These are phyloP conservation scores for Geothlypis trichas DNA, from an alignment of 2,113 vertebrate genomes.

Conservation along the genomic window DNA sequence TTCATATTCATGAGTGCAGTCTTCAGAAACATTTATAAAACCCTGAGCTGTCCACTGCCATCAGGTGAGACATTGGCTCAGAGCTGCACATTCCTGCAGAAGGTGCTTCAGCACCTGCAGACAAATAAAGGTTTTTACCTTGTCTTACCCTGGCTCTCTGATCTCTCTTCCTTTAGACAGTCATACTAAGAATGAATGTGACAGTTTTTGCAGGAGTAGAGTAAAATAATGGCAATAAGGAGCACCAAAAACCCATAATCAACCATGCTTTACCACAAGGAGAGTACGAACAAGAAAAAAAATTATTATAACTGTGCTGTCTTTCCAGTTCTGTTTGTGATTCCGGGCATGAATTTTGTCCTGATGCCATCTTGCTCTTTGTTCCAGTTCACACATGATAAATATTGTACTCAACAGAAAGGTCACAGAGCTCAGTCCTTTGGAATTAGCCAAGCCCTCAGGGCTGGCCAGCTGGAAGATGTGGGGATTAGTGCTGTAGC, in stretches of 20 bases:
- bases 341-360: background rate
- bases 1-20: background rate
- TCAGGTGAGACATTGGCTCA: background rate
- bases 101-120: background rate
- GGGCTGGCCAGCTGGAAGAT: background rate
- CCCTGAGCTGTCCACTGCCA: background rate
- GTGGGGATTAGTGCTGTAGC: background rate
- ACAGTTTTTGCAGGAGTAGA: background rate
- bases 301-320: background rate
- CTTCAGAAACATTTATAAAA: background rate
- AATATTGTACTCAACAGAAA: background rate
- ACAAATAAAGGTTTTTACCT: background rate
- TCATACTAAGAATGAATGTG: background rate
- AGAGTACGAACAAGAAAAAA: background rate
- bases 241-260: background rate
- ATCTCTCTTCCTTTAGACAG: background rate
- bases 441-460: background rate
- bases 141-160: background rate
- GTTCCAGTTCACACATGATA: background rate
- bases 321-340: background rate
- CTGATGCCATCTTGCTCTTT: background rate
- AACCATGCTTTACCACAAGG: background rate
- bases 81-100: background rate
- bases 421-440: background rate
- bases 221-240: background rate